These are phyloP conservation scores for Myoxocephalus aenaeus DNA, from an alignment of 2,797 vertebrate species.

Conservation along the genomic window DNA sequence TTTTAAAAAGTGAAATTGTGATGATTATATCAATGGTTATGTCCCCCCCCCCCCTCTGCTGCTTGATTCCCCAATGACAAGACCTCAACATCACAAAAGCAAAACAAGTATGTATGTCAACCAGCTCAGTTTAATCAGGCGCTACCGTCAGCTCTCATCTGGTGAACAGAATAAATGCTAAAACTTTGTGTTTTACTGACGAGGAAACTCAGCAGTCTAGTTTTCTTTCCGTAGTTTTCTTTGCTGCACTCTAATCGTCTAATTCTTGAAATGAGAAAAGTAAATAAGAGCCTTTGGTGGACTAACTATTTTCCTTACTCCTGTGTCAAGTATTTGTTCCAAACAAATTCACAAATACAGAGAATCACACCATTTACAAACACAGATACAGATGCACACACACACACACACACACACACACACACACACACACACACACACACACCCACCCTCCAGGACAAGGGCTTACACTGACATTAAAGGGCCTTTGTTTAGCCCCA, in stretches of 20 bases:
- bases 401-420: no score
- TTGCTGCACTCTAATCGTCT: not conserved
- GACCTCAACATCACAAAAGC: not conserved
- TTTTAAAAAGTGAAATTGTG: not conserved
- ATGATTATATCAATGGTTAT: not conserved
- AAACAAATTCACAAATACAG: constrained; percentile 19
- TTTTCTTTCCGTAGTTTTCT: not conserved
- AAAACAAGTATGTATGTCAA: constrained; percentile 4
- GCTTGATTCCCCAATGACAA: not conserved
- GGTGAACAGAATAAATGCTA: constrained; percentile 25
- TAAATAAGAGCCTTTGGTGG: constrained; percentile 3
- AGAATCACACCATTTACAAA: constrained; percentile 33
- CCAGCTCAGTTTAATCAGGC: constrained; percentile 7
- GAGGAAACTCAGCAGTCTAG: constrained; percentile 20
- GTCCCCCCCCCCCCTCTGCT: not conserved
- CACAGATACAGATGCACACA: not conserved
- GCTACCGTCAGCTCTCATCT: constrained; percentile 14
- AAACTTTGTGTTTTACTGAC: constrained; percentile 30
- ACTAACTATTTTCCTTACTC: constrained; percentile 17
- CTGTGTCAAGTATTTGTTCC: constrained; percentile 17
- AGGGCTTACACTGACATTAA: constrained; percentile 83
- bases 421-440: constrained; percentile 25
- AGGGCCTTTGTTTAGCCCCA: constrained; percentile 80
- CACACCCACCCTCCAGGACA: constrained; percentile 73
- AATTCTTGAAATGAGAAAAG: no score